Percentiles rank a stretch among this genome's conserved stretches.
phyloP scores from a whole-genome alignment of 2,888 invertebrate species.

The Netelia melanura region DNA sequence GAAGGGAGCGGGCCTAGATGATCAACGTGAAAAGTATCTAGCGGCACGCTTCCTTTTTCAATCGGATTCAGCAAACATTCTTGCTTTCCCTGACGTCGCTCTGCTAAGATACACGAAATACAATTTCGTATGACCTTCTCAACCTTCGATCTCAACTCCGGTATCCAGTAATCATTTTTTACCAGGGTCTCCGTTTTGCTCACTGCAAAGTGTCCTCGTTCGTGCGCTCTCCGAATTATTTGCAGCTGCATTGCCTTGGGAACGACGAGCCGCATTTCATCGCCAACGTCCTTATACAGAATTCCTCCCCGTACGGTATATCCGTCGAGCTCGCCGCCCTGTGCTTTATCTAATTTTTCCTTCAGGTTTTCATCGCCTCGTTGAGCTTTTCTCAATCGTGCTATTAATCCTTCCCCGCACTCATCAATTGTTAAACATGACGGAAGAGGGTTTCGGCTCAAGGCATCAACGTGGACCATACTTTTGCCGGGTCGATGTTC shows the following conservation, averaged over 20 bases:
- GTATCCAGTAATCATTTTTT: conserved; percentile 74
- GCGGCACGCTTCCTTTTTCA: conserved; percentile 75
- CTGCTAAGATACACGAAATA: conserved; percentile 61
- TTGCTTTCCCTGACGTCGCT: background rate
- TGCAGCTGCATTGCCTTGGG: conserved; percentile 38
- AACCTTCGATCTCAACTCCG: conserved; percentile 52
- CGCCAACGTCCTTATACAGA: conserved; percentile 30
- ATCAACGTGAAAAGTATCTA: conserved; percentile 78
- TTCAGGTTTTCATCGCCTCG: conserved; percentile 12
- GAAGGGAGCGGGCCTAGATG: conserved; percentile 77
- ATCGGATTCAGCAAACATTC: conserved; percentile 74
- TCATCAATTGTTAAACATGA: conserved; percentile 18
- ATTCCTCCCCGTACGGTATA: conserved; percentile 30
- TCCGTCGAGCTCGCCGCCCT: conserved; percentile 9
- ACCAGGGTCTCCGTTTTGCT: conserved; percentile 47
- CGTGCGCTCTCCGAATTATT: conserved; percentile 41
- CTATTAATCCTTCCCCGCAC: conserved; percentile 15
- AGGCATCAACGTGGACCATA: conserved; percentile 13
- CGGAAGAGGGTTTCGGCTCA: background rate
- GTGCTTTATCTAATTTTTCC: background rate
- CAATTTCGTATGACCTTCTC: conserved; percentile 61
- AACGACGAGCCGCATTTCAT: conserved; percentile 34
- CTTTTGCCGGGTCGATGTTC: conserved; percentile 69
- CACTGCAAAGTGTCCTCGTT: conserved; percentile 45
- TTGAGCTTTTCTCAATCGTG: conserved; percentile 25